phyloP scores from a whole-genome alignment of 2,113 vertebrate species.

The Acrocephalus arundinaceus region DNA sequence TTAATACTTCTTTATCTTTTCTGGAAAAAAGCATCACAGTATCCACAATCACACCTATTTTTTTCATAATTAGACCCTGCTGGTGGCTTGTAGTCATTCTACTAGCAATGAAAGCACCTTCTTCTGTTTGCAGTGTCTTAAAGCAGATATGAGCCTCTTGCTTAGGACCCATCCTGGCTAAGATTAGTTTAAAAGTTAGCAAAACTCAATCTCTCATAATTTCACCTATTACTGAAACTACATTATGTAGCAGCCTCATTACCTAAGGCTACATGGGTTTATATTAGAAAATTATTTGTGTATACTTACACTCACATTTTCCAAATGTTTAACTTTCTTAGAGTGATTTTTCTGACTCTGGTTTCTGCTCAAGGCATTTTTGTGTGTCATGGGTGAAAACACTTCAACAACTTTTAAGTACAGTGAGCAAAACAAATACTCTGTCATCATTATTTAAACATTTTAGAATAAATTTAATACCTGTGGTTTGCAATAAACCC shows the following conservation, averaged over 20 bases:
- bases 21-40: not conserved
- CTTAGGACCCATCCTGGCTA: not conserved
- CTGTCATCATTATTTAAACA: not conserved
- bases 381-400: not conserved
- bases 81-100: not conserved
- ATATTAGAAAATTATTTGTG: not conserved
- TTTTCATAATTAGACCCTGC: not conserved
- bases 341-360: not conserved
- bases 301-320: not conserved
- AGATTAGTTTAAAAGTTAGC: not conserved
- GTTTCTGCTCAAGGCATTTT: not conserved
- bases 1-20: not conserved
- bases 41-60: not conserved
- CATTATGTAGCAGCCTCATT: not conserved
- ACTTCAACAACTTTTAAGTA: not conserved
- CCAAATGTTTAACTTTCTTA: not conserved
- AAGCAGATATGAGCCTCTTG: not conserved
- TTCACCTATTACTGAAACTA: not conserved
- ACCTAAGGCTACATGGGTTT: not conserved
- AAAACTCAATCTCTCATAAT: not conserved
- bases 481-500: not conserved
- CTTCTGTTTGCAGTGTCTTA: not conserved
- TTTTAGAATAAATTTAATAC: constrained; percentile 1
- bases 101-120: not conserved
- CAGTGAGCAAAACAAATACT: not conserved